Evolutionary conservation across 2,797 vertebrate species (phyloP), one percentile per base, ranked within the genome.

Genomic region (Allobates femoralis): DNA sequence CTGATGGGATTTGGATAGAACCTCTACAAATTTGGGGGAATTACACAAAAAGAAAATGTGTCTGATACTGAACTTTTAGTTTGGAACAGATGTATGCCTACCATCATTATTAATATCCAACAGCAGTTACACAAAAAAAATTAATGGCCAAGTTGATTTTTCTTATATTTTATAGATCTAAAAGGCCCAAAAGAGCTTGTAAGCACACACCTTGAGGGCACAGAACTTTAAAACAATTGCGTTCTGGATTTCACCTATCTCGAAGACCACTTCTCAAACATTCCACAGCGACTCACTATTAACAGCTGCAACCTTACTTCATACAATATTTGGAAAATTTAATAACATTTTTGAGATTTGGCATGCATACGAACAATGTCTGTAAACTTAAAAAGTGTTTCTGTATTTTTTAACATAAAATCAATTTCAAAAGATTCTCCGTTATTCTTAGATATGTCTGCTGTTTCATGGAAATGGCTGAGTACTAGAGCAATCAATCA

Each of bases 401-500:
- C 69, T 37, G 23, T 6, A 21, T 56, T 37, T 46, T 62, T 73
- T 73, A 41, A 71, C 67, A 71, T 71, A n/a, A 69, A 69, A 37
- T 69, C 34, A 41, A 41, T 69, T 69, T 2, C 67, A 69, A n/a
- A 73, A 71, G 67, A 3, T 71, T 37, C 67, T 71, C 23, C 32
- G 3, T 3, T 46, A n/a, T 73, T 73, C 11, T 46, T 14, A 15
- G 69, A 73, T 73, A n/a, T 69, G 18, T 69, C 66, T 37, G 21
- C 69, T n/a, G 21, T n/a, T 11, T 46, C 37, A 73, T 73, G 12
- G 69, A n/a, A 73, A 37, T 73, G 14, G 69, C 69, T 73, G 34
- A 73, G 69, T 46, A 10, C 69, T 14, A 37, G 69, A 73, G 69
- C 69, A 73, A 73, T 73, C 69, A 41, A 73, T 73, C 69, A 73